Conservation (phyloP, 2,797 vertebrate genomes). For the Coregonus suidteri region DNA sequence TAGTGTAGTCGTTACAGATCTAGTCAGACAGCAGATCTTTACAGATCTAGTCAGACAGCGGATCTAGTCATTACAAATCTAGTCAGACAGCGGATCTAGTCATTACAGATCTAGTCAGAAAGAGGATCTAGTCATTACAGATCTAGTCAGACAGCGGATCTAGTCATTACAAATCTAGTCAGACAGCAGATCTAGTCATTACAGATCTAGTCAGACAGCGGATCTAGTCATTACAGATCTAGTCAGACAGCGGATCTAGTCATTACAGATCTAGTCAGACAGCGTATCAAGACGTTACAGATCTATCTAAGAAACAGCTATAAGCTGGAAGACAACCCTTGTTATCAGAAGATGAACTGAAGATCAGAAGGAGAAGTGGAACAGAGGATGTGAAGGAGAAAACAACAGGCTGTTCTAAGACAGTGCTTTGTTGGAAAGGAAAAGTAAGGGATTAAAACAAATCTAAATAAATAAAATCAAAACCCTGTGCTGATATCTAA, state of each 20-base stretch:
- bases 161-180: too few species aligned
- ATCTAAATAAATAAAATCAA: slow-evolving; percentile 43
- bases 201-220: too few species aligned
- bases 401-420: too few species aligned
- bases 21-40: slow-evolving; percentile 43
- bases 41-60: slow-evolving; percentile 34
- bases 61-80: too few species aligned
- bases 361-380: not conserved
- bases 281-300: slow-evolving; percentile 48
- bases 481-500: slow-evolving; percentile 76
- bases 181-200: too few species aligned
- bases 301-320: slow-evolving; percentile 71
- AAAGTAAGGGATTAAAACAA: slow-evolving; percentile 43
- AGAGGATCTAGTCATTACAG: slow-evolving; percentile 49
- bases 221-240: too few species aligned
- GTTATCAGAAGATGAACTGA: slow-evolving; percentile 56
- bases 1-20: too few species aligned
- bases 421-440: not conserved
- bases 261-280: slow-evolving; percentile 53
- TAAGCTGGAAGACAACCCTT: slow-evolving; percentile 84
- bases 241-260: too few species aligned
- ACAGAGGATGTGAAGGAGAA: too few species aligned
- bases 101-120: slow-evolving; percentile 50
- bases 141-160: slow-evolving; percentile 33
- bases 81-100: too few species aligned